These are phyloP conservation scores for Colistium nudipinnis DNA, from an alignment of 2,113 vertebrate species.

Conservation along the genomic window DNA sequence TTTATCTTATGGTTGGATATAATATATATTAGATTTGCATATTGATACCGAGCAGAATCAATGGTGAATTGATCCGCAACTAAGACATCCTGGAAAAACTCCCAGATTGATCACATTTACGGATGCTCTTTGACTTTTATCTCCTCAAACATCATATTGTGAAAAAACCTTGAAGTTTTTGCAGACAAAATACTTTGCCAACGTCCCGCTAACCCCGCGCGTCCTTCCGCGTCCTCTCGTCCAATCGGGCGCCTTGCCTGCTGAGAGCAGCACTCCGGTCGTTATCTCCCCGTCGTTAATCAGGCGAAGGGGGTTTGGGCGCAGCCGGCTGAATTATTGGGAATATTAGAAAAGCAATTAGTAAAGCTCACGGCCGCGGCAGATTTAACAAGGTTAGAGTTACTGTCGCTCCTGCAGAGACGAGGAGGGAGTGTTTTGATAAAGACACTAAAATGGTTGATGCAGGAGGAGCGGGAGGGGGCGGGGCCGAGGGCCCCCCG, in stretches of 20 bases:
- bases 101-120: no score
- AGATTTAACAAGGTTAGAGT: slow-evolving; percentile 67
- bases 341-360: slow-evolving; percentile 78
- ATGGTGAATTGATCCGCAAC: no score
- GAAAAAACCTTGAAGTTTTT: no score
- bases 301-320: slow-evolving; percentile 37
- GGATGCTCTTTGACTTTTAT: no score
- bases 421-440: slow-evolving; percentile 42
- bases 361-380: slow-evolving; percentile 43
- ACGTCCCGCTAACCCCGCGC: slow-evolving; percentile 35
- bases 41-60: no score
- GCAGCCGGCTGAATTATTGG: slow-evolving; percentile 69
- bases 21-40: no score
- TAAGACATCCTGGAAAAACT: no score
- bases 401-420: slow-evolving; percentile 21
- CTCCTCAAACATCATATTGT: no score
- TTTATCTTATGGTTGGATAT: no score
- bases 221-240: slow-evolving; percentile 42
- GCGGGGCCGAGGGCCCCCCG: not conserved
- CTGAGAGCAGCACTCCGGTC: slow-evolving; percentile 61
- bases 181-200: no score
- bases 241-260: slow-evolving; percentile 31
- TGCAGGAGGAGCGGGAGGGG: slow-evolving; percentile 1
- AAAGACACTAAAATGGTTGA: slow-evolving; percentile 47
- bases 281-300: slow-evolving; percentile 64